A percentile compares a stretch with the other conserved stretches of the same genome.
Evolutionary conservation across 2,888 invertebrate species (phyloP).

Genomic region (Dioctria rufipes): DNA sequence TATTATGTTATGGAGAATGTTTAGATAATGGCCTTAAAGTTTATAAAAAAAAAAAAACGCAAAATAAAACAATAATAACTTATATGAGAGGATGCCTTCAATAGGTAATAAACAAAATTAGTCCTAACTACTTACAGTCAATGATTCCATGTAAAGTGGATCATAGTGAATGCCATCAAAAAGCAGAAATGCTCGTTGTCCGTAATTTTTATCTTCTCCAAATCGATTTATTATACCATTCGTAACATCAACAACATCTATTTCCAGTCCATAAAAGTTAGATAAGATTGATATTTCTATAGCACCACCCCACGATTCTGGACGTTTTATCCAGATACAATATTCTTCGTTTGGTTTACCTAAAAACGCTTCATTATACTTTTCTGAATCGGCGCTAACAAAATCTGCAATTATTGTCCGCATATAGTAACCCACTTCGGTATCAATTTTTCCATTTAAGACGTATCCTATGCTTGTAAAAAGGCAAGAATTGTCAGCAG

Average conservation of each 20-base stretch:
- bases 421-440: constrained; percentile 80
- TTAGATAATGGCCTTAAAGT: no score
- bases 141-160: constrained; percentile 88
- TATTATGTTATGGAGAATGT: no score
- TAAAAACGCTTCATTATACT: constrained; percentile 89
- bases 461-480: constrained; percentile 88
- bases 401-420: constrained; percentile 89
- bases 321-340: constrained; percentile 90
- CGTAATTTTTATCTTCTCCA: constrained; percentile 92
- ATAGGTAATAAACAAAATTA: constrained; percentile 48
- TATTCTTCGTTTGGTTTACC: constrained; percentile 89
- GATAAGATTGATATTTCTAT: constrained; percentile 94
- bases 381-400: constrained; percentile 82
- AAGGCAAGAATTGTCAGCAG: constrained; percentile 96
- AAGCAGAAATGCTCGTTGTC: constrained; percentile 86
- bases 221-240: constrained; percentile 92
- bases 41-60: neutral
- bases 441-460: constrained; percentile 83
- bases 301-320: constrained; percentile 96
- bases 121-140: constrained; percentile 77
- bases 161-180: constrained; percentile 99
- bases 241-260: constrained; percentile 93
- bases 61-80: no score
- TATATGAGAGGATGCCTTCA: no score
- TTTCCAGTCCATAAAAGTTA: constrained; percentile 89